Conservation (phyloP, 2,888 invertebrate species). For the Trichopoda pennipes region DNA sequence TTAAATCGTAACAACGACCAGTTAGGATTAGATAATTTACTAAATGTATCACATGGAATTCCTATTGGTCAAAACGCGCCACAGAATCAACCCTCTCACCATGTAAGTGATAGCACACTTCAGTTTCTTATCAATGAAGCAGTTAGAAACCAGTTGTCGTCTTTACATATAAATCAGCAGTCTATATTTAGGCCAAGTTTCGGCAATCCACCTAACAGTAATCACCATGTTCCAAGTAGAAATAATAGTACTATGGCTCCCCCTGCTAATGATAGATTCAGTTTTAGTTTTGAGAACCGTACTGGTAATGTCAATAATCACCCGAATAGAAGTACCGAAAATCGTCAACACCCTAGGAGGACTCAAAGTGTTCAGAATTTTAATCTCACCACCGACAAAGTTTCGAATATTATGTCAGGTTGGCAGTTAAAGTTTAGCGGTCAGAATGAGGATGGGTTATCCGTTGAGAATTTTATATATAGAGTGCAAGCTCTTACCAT, state of each 20-base stretch:
- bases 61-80: not conserved
- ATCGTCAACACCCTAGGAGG: not conserved
- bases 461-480: conserved; percentile 29
- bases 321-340: not conserved
- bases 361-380: not conserved
- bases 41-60: not conserved
- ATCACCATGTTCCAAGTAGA: not conserved
- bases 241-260: not conserved
- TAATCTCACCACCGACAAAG: conserved; percentile 9
- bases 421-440: conserved; percentile 19
- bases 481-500: conserved; percentile 20
- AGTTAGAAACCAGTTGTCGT: not conserved
- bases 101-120: conserved; percentile 3
- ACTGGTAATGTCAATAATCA: too few species aligned
- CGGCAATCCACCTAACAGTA: not conserved
- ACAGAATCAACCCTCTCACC: not conserved
- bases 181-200: not conserved
- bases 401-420: not conserved
- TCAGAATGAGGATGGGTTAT: conserved; percentile 7
- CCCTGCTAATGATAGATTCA: not conserved
- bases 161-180: not conserved
- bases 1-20: too few species aligned
- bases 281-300: conserved; percentile 6
- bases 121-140: not conserved
- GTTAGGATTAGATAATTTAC: not conserved